These are phyloP conservation scores for Coronaproctus castanopsis DNA, from an alignment of 2,888 invertebrate species.

Conservation along the genomic window DNA sequence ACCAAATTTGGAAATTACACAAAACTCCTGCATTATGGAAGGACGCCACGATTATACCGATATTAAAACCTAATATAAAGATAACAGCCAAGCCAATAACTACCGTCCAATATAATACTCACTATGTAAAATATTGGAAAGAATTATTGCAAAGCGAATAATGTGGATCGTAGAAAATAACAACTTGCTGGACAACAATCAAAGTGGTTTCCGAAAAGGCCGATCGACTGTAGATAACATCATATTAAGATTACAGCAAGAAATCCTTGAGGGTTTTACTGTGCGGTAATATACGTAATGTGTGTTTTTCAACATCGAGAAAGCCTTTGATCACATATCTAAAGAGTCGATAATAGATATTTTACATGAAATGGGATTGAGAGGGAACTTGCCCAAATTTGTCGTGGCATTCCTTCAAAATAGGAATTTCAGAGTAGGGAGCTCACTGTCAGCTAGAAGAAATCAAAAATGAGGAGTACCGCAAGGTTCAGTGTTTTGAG, in stretches of 20 bases:
- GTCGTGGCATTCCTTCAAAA: not conserved
- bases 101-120: not conserved
- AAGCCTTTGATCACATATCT: not conserved
- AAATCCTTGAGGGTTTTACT: not conserved
- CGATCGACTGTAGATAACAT: not conserved
- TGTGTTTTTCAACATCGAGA: not conserved
- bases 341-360: not conserved
- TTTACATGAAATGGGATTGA: not conserved
- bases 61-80: not conserved
- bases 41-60: not conserved
- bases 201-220: not conserved
- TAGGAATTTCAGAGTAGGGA: not conserved
- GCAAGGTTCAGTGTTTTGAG: not conserved
- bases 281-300: not conserved
- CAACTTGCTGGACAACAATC: not conserved
- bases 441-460: not conserved
- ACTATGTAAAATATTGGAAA: not conserved
- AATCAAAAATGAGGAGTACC: not conserved
- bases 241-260: not conserved
- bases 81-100: not conserved
- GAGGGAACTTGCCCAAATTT: not conserved
- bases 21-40: not conserved
- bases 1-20: not conserved
- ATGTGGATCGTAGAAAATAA: not conserved
- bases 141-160: not conserved